Evolutionary conservation across 2,113 vertebrate species (phyloP), one percentile per base, ranked within the genome.

Genomic region (Sinocyclocheilus anshuiensis): DNA sequence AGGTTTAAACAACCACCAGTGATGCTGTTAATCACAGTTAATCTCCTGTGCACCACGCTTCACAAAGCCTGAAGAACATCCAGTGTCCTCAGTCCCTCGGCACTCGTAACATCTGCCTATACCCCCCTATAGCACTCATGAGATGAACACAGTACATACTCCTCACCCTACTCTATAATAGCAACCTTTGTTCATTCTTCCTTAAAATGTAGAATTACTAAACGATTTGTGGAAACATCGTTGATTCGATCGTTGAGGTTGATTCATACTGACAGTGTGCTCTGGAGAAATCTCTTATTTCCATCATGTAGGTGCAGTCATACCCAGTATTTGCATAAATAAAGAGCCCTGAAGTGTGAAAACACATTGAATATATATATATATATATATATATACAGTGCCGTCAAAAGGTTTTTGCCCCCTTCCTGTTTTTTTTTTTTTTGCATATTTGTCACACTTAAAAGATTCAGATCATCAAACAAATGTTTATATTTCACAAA

Each of bases 11-110:
- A 87, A 57, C 80, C 74, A 87, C 80, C 81, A 84, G 33, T 59
- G 74, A 78, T 83, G 86, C 24, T 87, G 61, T 67, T 87, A 83
- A 84, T 84, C 50, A 79, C 29, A 84, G 86, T 59, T 75, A 29
- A 61, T 80, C 76, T 87, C 50, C 75, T 50, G 69, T 36, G n/a
- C 76, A 80, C 42, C 57, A 50, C 13, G 33, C 82, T 84, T 77
- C 76, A 80, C 63, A 74, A 83, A 55, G 50, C 81, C 22, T 57
- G 53, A 78, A 79, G 75, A 84, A 72, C 81, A 80, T 84, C 48
- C 22, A 78, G 57, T 45, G 24, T 39, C 15, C 13, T 50, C 33
- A 15, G 48, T 76, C 67, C 81, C 74, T 78, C 7, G 53, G n/a
- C 48, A 48, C 33, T 11, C 18, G 67, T 72, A 84, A 78, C 75